Percentiles rank a stretch among this genome's conserved stretches.
Evolutionary conservation across 2,888 invertebrate species (phyloP).

Genomic region (Cartodere bifasciata): DNA sequence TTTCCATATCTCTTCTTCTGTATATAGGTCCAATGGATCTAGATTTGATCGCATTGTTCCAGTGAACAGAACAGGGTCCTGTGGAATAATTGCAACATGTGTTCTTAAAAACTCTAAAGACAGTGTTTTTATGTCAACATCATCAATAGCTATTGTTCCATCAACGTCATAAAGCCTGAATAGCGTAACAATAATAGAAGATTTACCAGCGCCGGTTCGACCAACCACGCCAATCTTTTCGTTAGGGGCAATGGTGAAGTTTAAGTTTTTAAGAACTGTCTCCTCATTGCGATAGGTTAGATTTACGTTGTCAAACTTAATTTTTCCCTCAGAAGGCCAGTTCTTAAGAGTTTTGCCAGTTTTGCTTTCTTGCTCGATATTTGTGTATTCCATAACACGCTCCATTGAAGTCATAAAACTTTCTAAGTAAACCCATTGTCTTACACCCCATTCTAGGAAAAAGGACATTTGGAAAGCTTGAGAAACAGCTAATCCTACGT

Average conservation of each 20-base stretch:
- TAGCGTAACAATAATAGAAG: slow-evolving; percentile 61
- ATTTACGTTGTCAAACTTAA: slow-evolving; percentile 47
- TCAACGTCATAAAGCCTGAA: slow-evolving; percentile 61
- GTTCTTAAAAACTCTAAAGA: slow-evolving; percentile 36
- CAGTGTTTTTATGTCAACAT: slow-evolving; percentile 27
- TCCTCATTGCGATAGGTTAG: slow-evolving; percentile 61
- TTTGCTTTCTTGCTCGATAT: slow-evolving; percentile 32
- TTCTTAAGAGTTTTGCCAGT: slow-evolving; percentile 37
- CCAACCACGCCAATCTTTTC: slow-evolving; percentile 71
- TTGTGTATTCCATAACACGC: slow-evolving; percentile 43
- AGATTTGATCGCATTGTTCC: slow-evolving; percentile 40
- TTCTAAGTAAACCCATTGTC: slow-evolving; percentile 72
- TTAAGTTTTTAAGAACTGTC: slow-evolving; percentile 52
- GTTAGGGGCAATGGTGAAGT: slow-evolving; percentile 50
- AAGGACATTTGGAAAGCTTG: slow-evolving; percentile 69
- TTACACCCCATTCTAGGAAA: slow-evolving; percentile 45
- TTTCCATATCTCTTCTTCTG: slow-evolving; percentile 25
- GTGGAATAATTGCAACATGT: slow-evolving; percentile 41
- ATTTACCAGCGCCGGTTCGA: slow-evolving; percentile 76
- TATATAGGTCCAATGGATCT: slow-evolving; percentile 21
- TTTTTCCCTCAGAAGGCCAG: slow-evolving; percentile 48
- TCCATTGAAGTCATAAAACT: slow-evolving; percentile 87
- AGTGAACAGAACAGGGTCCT: slow-evolving; percentile 39
- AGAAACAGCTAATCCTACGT: slow-evolving; percentile 67
- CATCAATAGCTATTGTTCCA: slow-evolving; percentile 50